phyloP scores from a whole-genome alignment of 1,140 invertebrate genomes.

The Procambarus clarkii region DNA sequence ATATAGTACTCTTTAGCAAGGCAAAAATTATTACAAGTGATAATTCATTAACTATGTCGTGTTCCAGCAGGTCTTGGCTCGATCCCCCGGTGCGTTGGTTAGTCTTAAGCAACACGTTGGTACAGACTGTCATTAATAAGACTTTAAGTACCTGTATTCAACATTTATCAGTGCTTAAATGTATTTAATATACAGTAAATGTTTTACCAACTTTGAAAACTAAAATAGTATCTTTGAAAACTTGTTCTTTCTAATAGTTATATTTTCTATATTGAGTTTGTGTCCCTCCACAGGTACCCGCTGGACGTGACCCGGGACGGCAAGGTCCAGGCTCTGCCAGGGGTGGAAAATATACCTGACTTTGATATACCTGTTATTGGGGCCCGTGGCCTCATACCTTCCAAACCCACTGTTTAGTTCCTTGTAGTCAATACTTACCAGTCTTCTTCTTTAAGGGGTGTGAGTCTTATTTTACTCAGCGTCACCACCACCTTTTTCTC shows the following conservation, averaged over 20 bases:
- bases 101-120: too few relatives aligned
- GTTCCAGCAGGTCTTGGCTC: not conserved
- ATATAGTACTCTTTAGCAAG: not conserved
- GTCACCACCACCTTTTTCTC: too few relatives aligned
- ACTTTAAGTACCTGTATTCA: too few relatives aligned
- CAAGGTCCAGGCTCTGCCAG: not conserved
- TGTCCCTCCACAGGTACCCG: constrained; percentile 28
- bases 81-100: too few relatives aligned
- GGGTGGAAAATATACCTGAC: constrained; percentile 42
- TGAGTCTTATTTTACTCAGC: too few relatives aligned
- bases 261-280: not conserved
- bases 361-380: constrained; percentile 36
- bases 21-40: not conserved
- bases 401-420: not conserved
- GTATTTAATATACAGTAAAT: too few relatives aligned
- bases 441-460: too few relatives aligned
- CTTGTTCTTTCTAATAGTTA: not conserved
- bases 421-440: too few relatives aligned
- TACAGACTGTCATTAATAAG: too few relatives aligned
- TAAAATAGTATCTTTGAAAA: too few relatives aligned
- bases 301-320: constrained; percentile 26
- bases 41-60: not conserved
- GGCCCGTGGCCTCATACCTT: not conserved
- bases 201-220: too few relatives aligned
- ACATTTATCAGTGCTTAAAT: too few relatives aligned